A percentile compares a stretch with the other conserved stretches of the same genome.
Evolutionary conservation across 2,113 vertebrate species (phyloP).

Genomic region (Microcebus tavaratra): DNA sequence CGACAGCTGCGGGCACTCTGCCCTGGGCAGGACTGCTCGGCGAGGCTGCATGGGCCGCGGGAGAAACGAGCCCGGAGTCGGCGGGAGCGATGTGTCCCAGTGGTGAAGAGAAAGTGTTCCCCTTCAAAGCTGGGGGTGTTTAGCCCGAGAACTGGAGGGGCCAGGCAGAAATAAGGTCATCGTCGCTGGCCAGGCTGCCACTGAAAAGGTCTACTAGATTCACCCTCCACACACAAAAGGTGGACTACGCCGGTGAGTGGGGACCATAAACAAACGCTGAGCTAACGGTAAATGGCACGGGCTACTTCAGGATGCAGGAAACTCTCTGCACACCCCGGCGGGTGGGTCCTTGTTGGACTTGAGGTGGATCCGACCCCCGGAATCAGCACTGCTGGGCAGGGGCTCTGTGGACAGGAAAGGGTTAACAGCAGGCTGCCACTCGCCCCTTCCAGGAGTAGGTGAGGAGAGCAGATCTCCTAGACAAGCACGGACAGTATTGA

Average conservation of each 20-base stretch:
- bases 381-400: fast-evolving
- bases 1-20: fast-evolving
- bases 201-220: background rate
- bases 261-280: fast-evolving
- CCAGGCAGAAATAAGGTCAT: too few relatives aligned
- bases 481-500: fast-evolving
- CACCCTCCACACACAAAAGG: background rate
- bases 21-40: fast-evolving
- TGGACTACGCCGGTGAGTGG: background rate
- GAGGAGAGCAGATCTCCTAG: background rate
- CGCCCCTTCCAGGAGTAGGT: background rate
- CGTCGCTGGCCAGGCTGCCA: fast-evolving
- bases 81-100: fast-evolving
- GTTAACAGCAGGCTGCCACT: fast-evolving
- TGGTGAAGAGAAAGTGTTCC: fast-evolving
- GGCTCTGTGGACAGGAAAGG: too few relatives aligned
- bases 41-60: fast-evolving
- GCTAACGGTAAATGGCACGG: fast-evolving
- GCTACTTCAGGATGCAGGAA: fast-evolving
- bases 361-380: fast-evolving
- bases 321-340: fast-evolving
- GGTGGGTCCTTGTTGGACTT: fast-evolving
- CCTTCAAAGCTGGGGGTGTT: fast-evolving
- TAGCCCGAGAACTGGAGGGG: too few relatives aligned
- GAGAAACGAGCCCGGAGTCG: fast-evolving